Evolutionary conservation across 1,140 invertebrate species (phyloP).

Genomic region (Hycleus cichorii): DNA sequence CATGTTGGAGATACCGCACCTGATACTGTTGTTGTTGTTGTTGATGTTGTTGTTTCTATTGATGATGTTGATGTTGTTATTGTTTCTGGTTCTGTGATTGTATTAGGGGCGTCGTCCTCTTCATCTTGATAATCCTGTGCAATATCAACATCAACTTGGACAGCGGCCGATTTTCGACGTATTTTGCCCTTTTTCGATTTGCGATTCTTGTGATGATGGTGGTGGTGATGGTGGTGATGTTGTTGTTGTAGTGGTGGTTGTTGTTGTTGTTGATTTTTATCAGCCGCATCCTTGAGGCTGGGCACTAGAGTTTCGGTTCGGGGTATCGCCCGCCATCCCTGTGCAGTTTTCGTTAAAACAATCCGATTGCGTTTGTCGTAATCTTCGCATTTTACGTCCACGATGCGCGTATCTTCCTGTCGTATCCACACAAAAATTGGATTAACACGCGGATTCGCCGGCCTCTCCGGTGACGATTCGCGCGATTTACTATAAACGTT

Average conservation of each 20-base stretch:
- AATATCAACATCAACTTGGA: conserved; percentile 28
- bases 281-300: conserved; percentile 45
- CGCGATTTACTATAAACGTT: neutral
- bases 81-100: too few species aligned
- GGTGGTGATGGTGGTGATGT: conserved; percentile 18
- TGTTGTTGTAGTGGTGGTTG: conserved; percentile 14
- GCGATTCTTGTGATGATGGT: conserved; percentile 28
- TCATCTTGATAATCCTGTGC: conserved; percentile 8
- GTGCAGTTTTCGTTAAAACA: conserved; percentile 65
- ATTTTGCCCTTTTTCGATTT: conserved; percentile 30
- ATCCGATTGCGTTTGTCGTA: conserved; percentile 77
- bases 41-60: neutral
- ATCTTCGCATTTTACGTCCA: conserved; percentile 76
- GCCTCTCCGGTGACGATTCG: conserved; percentile 20
- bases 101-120: neutral
- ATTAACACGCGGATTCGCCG: conserved; percentile 54
- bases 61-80: too few species aligned
- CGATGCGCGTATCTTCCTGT: conserved; percentile 66
- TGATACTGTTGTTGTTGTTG: neutral
- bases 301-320: conserved; percentile 59
- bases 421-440: conserved; percentile 77
- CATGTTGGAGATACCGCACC: conserved; percentile 26
- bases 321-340: conserved; percentile 75
- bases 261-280: conserved; percentile 19
- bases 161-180: conserved; percentile 28